phyloP scores from a whole-genome alignment of 2,113 vertebrate genomes.

The Megaleporinus macrocephalus region DNA sequence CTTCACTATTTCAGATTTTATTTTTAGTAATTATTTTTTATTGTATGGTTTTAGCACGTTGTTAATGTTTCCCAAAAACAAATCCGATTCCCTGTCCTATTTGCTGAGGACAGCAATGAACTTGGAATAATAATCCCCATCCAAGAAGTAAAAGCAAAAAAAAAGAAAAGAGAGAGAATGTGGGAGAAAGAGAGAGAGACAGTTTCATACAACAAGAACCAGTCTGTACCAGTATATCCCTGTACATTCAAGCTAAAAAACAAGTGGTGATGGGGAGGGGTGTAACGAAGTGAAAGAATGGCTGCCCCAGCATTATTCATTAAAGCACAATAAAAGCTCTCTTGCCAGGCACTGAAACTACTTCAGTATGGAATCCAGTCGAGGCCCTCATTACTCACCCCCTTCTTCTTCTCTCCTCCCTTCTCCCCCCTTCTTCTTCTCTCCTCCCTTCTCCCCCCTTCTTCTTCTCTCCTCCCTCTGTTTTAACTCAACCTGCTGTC shows the following conservation, averaged over 20 bases:
- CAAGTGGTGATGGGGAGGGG: conserved; percentile 37
- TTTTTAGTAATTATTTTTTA: too few relatives aligned
- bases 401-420: neutral
- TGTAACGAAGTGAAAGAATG: conserved; percentile 43
- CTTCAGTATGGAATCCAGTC: conserved; percentile 45
- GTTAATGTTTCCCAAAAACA: neutral
- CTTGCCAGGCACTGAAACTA: conserved; percentile 49
- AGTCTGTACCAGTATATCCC: conserved; percentile 78
- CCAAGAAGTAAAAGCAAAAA: neutral
- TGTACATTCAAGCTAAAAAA: conserved; percentile 67
- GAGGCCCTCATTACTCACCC: conserved; percentile 18
- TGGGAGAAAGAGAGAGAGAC: neutral
- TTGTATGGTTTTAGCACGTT: too few relatives aligned
- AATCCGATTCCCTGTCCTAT: neutral
- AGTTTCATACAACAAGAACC: conserved; percentile 72
- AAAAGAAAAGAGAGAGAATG: neutral
- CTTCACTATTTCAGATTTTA: neutral
- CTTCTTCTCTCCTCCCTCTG: neutral
- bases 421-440: neutral
- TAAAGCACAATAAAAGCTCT: conserved; percentile 54
- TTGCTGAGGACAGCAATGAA: neutral
- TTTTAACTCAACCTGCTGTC: conserved; percentile 51
- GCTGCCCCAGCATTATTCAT: conserved; percentile 54
- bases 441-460: neutral
- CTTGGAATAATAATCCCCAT: neutral